Evolutionary conservation across 2,888 invertebrate genomes (phyloP).

Genomic region (Drosophila kuntzei): DNA sequence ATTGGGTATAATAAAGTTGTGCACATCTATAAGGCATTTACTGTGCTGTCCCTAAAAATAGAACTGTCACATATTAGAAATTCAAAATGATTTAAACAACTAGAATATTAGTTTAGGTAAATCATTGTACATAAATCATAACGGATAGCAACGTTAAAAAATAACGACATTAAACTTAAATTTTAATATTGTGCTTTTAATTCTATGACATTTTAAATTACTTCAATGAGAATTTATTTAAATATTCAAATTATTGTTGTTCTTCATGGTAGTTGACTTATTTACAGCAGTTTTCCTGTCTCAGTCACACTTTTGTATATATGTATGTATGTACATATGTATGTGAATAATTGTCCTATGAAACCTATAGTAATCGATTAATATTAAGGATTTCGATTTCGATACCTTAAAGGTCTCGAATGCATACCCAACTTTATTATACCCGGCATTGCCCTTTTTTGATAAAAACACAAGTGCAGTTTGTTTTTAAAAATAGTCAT

Average conservation of each 20-base stretch:
- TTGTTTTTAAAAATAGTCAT: conserved; percentile 14
- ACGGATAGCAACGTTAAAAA: neutral
- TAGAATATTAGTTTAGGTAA: neutral
- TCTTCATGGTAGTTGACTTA: neutral
- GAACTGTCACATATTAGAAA: conserved; percentile 4
- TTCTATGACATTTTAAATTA: neutral
- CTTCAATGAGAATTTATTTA: neutral
- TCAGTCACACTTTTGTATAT: neutral
- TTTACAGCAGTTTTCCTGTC: neutral
- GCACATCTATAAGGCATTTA: conserved; percentile 8
- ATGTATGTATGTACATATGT: neutral
- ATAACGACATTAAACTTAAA: neutral
- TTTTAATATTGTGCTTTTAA: neutral
- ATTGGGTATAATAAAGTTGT: conserved; percentile 1
- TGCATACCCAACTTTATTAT: neutral
- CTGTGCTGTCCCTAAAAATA: conserved; percentile 13
- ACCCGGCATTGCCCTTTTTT: neutral
- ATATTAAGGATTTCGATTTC: neutral
- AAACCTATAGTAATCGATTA: neutral
- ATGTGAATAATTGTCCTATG: neutral
- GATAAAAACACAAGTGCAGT: neutral
- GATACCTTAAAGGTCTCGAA: neutral
- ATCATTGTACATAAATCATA: conserved; percentile 1
- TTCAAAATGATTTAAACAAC: conserved; percentile 1
- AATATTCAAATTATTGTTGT: neutral